phyloP scores from a whole-genome alignment of 2,113 vertebrate genomes.

The Hippopotamus amphibius region DNA sequence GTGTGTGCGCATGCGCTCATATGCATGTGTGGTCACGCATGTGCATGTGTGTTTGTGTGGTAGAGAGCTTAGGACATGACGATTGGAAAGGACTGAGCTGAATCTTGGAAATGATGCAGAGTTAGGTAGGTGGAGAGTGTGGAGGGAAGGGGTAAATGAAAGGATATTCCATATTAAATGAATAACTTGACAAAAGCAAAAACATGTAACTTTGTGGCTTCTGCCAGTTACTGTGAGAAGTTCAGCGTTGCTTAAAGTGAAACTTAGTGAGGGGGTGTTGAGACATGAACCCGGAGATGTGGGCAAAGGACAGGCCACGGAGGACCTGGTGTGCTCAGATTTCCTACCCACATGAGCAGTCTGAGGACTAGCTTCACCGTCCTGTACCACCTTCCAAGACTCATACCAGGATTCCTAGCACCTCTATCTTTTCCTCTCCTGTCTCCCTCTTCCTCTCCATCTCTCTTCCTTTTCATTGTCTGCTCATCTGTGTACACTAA shows the following conservation, averaged over 20 bases:
- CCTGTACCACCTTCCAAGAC: too few relatives aligned
- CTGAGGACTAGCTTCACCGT: not conserved
- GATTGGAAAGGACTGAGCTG: not conserved
- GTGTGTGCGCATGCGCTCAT: too few relatives aligned
- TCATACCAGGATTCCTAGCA: too few relatives aligned
- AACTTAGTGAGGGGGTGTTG: not conserved
- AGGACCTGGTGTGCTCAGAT: not conserved
- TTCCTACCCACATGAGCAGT: not conserved
- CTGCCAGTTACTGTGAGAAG: not conserved
- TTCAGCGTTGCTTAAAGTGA: not conserved
- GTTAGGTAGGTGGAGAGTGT: not conserved
- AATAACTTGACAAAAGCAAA: not conserved
- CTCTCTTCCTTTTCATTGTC: not conserved
- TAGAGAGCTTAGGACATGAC: not conserved
- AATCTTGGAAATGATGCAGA: not conserved
- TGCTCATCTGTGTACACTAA: not conserved
- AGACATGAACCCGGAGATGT: not conserved
- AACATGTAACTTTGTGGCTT: not conserved
- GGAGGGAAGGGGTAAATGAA: not conserved
- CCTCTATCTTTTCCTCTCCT: not conserved
- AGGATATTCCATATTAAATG: not conserved
- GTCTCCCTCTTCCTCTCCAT: not conserved
- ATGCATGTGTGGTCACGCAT: not conserved
- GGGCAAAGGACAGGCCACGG: not conserved
- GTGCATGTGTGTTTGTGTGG: not conserved